These are phyloP conservation scores for Trididemnum miniatum DNA, from an alignment of 23 tunicate genomes.

Conservation along the genomic window DNA sequence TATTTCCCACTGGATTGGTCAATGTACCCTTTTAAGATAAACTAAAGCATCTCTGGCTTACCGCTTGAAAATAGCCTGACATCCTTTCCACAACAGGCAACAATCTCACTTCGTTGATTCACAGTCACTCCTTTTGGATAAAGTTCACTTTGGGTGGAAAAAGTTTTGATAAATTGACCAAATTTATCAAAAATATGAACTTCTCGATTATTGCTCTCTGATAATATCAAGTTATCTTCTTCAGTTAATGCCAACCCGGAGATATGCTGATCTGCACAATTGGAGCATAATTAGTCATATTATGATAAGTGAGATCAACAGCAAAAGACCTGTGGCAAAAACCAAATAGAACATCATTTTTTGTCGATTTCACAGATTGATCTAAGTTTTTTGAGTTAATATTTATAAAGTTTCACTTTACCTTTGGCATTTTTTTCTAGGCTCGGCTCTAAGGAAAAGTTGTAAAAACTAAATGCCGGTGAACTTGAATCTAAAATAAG, in stretches of 20 bases:
- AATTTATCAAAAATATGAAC: slow-evolving; percentile 61
- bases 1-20: too few species aligned
- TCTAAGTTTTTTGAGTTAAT: too few species aligned
- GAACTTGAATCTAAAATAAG: too few species aligned
- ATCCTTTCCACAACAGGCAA: slow-evolving; percentile 84
- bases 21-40: too few species aligned
- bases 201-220: slow-evolving; percentile 80
- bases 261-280: slow-evolving; percentile 28
- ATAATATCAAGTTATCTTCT: slow-evolving; percentile 47
- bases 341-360: too few species aligned
- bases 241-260: slow-evolving; percentile 67
- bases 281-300: not conserved
- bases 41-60: slow-evolving; percentile 8
- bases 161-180: slow-evolving; percentile 55
- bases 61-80: slow-evolving; percentile 58
- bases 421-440: too few species aligned
- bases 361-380: too few species aligned
- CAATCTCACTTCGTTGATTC: slow-evolving; percentile 27
- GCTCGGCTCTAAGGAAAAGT: too few species aligned
- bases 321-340: too few species aligned
- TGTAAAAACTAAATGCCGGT: too few species aligned
- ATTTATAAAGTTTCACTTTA: too few species aligned
- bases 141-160: slow-evolving; percentile 67
- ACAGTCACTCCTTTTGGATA: slow-evolving; percentile 82
- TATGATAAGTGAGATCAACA: not conserved